These are phyloP conservation scores for Subacronicta megacephala DNA, from an alignment of 2,888 invertebrate species.

Conservation along the genomic window DNA sequence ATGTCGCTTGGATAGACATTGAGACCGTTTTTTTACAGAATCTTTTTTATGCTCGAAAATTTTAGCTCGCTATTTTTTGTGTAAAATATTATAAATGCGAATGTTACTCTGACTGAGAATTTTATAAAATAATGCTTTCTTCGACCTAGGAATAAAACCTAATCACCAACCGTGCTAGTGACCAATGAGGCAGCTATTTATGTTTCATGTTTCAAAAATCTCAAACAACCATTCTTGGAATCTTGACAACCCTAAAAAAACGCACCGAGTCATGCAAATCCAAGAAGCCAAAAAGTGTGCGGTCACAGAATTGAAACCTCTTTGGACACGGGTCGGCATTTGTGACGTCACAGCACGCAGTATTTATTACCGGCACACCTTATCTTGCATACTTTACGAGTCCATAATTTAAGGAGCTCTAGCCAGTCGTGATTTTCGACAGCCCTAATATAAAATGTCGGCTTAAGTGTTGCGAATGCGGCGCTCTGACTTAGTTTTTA, in stretches of 20 bases:
- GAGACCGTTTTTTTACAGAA: background rate
- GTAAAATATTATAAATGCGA: no score
- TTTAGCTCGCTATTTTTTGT: background rate
- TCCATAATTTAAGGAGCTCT: conserved; percentile 46
- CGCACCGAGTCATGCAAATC: conserved; percentile 43
- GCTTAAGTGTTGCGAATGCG: conserved; percentile 40
- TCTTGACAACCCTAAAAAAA: conserved; percentile 14
- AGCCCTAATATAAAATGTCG: conserved; percentile 42
- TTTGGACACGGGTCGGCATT: conserved; percentile 60
- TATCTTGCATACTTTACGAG: conserved; percentile 58
- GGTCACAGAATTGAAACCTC: conserved; percentile 71
- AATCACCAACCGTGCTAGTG: no score
- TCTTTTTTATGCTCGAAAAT: background rate
- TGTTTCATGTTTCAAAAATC: no score
- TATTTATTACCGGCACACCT: conserved; percentile 67
- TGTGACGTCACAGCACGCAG: conserved; percentile 59
- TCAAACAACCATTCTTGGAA: background rate
- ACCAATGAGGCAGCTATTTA: no score
- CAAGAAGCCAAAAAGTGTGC: conserved; percentile 61
- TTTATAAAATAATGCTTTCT: no score
- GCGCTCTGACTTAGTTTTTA: conserved; percentile 42
- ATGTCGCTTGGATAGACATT: conserved; percentile 15
- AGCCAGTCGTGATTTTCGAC: conserved; percentile 46
- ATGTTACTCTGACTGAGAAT: no score
- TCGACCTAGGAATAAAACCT: no score